Percentiles rank a stretch among this genome's conserved stretches.
Evolutionary conservation across 2,888 invertebrate genomes (phyloP).

Genomic region (Leuctra nigra): DNA sequence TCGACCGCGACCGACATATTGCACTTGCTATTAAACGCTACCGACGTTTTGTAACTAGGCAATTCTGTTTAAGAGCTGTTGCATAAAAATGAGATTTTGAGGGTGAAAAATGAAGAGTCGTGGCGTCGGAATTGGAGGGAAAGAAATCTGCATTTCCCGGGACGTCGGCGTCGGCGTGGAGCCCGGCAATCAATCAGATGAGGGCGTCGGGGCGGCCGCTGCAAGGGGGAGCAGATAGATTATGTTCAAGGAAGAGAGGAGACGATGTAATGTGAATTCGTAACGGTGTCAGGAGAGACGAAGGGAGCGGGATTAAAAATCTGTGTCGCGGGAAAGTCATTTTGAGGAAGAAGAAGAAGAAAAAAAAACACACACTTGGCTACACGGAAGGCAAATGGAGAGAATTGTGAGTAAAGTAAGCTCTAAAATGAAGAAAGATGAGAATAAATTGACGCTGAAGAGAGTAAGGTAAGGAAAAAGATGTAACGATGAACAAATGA

Average conservation of each 20-base stretch:
- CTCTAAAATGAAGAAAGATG: constrained; percentile 13
- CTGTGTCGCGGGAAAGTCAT: constrained; percentile 16
- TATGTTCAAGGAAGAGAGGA: constrained; percentile 27
- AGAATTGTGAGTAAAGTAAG: constrained; percentile 2
- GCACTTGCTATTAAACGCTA: constrained; percentile 7
- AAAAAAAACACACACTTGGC: constrained; percentile 5
- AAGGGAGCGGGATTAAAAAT: constrained; percentile 21
- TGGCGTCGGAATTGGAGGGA: constrained; percentile 17
- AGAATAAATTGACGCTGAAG: constrained; percentile 7
- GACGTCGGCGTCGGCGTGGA: constrained; percentile 21
- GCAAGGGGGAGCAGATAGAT: constrained; percentile 22
- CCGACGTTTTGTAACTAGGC: constrained; percentile 19
- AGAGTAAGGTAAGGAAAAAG: constrained; percentile 12
- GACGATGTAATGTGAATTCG: constrained; percentile 26
- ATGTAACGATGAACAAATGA: constrained; percentile 8
- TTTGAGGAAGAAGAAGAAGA: neutral
- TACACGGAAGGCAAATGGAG: constrained; percentile 1
- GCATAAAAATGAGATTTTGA: constrained; percentile 29
- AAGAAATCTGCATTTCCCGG: constrained; percentile 29
- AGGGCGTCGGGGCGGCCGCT: constrained; percentile 7
- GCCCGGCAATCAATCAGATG: constrained; percentile 28
- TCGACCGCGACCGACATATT: constrained; percentile 4
- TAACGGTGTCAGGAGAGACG: constrained; percentile 19
- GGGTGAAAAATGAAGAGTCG: constrained; percentile 29
- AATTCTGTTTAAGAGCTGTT: constrained; percentile 27